These are phyloP conservation scores for Geotrypetes seraphini DNA, from an alignment of 2,797 vertebrate genomes.

Conservation along the genomic window DNA sequence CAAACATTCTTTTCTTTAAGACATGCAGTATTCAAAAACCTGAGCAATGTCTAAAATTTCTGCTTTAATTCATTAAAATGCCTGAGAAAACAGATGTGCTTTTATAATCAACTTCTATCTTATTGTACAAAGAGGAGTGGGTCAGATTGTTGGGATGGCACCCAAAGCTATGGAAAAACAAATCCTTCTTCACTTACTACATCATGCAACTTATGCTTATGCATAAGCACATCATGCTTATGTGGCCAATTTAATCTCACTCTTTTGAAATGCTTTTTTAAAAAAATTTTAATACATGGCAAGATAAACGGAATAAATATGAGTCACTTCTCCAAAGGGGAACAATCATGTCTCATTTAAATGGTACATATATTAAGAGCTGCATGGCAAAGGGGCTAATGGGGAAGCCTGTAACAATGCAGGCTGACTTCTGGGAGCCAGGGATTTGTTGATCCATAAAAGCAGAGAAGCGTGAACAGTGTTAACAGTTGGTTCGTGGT, in stretches of 20 bases:
- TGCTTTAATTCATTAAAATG: too few species aligned
- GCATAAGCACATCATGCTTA: background rate
- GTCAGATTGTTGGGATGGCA: too few species aligned
- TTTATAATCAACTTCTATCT: too few species aligned
- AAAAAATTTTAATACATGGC: slow-evolving; percentile 1
- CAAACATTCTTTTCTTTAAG: too few species aligned
- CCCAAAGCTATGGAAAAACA: too few species aligned
- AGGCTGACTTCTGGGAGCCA: slow-evolving; percentile 7
- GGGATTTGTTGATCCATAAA: background rate
- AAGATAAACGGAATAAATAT: slow-evolving; percentile 20
- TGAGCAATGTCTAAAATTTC: too few species aligned
- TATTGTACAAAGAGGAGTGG: too few species aligned
- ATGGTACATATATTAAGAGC: slow-evolving; percentile 25
- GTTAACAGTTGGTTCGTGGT: slow-evolving; percentile 1
- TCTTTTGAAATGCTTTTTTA: too few species aligned
- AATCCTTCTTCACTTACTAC: too few species aligned
- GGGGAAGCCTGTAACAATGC: background rate
- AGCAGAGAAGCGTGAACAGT: slow-evolving; percentile 14
- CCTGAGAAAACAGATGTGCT: too few species aligned
- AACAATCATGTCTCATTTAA: slow-evolving; percentile 25
- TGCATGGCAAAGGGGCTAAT: slow-evolving; percentile 18
- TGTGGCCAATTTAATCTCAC: slow-evolving; percentile 14
- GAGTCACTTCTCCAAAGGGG: too few species aligned
- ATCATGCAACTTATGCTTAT: background rate
- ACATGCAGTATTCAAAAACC: too few species aligned